Conservation (phyloP, 2,113 vertebrate species). For the Erpornis zantholeuca region DNA sequence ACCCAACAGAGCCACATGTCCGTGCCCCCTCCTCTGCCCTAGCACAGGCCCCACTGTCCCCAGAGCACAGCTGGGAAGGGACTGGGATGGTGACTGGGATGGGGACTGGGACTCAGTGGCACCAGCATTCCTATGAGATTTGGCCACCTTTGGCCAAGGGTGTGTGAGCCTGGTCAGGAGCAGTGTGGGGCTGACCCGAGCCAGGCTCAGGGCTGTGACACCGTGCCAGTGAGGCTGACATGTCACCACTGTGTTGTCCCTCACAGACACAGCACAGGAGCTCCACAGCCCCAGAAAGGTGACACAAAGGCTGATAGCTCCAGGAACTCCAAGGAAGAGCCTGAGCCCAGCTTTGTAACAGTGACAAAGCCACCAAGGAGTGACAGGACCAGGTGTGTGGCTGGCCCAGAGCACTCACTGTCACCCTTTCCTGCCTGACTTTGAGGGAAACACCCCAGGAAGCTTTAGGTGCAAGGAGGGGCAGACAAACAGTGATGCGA, state of each 20-base stretch:
- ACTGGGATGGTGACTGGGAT: background rate
- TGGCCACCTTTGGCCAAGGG: background rate
- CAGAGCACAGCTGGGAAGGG: background rate
- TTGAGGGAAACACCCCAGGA: fast-evolving
- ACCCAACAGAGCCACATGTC: background rate
- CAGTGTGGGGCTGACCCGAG: fast-evolving
- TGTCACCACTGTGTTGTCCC: background rate
- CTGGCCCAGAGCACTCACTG: background rate
- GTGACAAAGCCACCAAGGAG: background rate
- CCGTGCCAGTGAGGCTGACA: background rate
- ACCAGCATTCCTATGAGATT: background rate
- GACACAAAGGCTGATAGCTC: background rate
- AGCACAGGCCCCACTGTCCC: background rate
- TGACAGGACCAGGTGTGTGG: background rate
- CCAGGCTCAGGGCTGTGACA: background rate
- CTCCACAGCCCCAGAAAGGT: background rate
- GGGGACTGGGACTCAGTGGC: background rate
- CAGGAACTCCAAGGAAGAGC: background rate
- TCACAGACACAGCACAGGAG: background rate
- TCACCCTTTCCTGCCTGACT: background rate
- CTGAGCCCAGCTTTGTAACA: background rate
- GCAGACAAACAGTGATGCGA: background rate
- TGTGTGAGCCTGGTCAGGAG: fast-evolving
- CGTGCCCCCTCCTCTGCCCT: background rate
- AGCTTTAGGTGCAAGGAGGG: background rate